Base-by-base conservation (phyloP, 1,140 invertebrate genomes). In the Sminthurides bifidus region DNA sequence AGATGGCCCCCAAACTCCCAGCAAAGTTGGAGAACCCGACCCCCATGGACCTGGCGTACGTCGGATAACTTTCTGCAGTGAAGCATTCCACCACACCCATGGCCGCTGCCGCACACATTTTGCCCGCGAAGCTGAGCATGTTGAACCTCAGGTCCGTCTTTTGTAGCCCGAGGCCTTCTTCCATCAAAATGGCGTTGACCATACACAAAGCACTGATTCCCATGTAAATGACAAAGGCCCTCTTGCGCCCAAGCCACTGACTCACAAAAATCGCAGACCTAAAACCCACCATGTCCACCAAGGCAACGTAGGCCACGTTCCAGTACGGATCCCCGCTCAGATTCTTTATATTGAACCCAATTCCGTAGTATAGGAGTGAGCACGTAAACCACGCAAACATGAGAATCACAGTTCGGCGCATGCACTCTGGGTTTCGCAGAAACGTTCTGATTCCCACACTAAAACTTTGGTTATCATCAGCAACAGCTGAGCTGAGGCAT, bases 281-380 rank as follows among this genome's bases (percentile, higher is more conserved):
- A n/a, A 52, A 43, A n/a, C 48, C 49, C 15, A 57, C 1, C 8
- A 52, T 44, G 27, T 57, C 55, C 19, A 26, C 37, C 1, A 41
- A 3, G 1, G 52, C 58, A 38, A 60, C 30, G 12, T 50, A 51
- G 30, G 49, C 43, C 3, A 60, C 53, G 31, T 60, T 60, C 33
- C 38, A 45, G 17, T 60, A 60, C 8, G 43, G 46, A 52, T 60
- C 48, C 29, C 58, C 58, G 40, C 38, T 52, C 37, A 60, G 24
- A 35, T 60, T 60, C 15, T 52, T 60, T 2, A 46, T 52, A 35
- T 56, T 56, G 17, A 55, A 60, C 6, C 46, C 48, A 30, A 60
- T 60, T 51, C 58, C 58, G 17, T 57, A 57, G 29, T 57, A 57
- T 10, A 54, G 24, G 2, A 58, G 23, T 10, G 6, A 26, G 8